Conservation (phyloP, 2,888 invertebrate genomes). For the Eupithecia inturbata region DNA sequence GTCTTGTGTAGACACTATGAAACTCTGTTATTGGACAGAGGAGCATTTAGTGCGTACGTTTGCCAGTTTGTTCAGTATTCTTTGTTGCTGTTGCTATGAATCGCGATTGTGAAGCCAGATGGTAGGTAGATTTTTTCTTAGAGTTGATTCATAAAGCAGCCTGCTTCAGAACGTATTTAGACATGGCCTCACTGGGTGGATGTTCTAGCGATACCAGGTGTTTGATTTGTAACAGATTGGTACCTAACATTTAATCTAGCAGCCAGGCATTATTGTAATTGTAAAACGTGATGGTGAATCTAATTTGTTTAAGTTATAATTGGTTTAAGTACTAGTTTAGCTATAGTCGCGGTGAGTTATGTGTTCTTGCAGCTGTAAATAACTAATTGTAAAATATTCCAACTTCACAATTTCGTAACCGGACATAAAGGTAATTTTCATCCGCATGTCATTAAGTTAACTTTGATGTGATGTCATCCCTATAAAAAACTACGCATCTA, state of each 20-base stretch:
- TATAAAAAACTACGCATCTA: neutral
- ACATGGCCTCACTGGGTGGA: slow-evolving; percentile 27
- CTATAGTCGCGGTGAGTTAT: neutral
- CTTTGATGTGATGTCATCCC: neutral
- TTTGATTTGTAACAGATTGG: slow-evolving; percentile 22
- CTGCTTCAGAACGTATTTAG: slow-evolving; percentile 28
- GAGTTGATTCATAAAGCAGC: slow-evolving; percentile 31
- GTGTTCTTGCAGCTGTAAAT: neutral
- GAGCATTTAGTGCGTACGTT: slow-evolving; percentile 70
- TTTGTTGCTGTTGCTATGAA: slow-evolving; percentile 77
- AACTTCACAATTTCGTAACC: neutral
- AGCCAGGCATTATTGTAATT: neutral
- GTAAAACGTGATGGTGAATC: slow-evolving; percentile 9
- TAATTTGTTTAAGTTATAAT: slow-evolving; percentile 15
- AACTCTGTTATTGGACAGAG: slow-evolving; percentile 80
- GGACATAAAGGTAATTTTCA: neutral
- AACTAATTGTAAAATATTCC: neutral
- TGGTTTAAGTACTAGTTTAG: slow-evolving; percentile 4
- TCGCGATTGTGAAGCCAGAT: slow-evolving; percentile 74
- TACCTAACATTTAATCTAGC: slow-evolving; percentile 10
- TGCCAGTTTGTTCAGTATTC: slow-evolving; percentile 69
- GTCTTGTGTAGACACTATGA: slow-evolving; percentile 77
- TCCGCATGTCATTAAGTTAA: neutral
- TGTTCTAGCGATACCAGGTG: slow-evolving; percentile 15
- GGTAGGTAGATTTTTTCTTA: slow-evolving; percentile 46